phyloP scores from a whole-genome alignment of 2,888 invertebrate species.

The Clostera curtula region DNA sequence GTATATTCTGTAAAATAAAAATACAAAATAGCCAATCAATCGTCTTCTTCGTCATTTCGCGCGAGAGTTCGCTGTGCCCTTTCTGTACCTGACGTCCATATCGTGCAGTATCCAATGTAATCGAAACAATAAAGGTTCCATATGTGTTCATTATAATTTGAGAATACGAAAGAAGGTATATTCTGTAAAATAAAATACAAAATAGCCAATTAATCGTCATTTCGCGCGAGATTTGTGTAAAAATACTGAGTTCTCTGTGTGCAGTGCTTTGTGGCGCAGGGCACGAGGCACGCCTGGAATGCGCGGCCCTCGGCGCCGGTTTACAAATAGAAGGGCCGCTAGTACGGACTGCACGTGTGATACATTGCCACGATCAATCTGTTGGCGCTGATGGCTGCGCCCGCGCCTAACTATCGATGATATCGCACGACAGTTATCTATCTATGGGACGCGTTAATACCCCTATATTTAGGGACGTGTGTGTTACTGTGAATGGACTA shows the following conservation, averaged over 20 bases:
- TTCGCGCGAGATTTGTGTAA: conserved; percentile 23
- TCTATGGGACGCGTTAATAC: conserved; percentile 19
- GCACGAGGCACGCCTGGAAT: conserved; percentile 66
- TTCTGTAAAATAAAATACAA: no score
- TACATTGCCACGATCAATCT: conserved; percentile 66
- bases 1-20: no score
- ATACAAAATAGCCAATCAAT: no score
- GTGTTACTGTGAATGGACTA: conserved; percentile 20
- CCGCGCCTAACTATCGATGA: conserved; percentile 34
- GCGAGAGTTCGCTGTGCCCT: no score
- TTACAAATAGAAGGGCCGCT: conserved; percentile 73
- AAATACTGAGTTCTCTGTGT: conserved; percentile 25
- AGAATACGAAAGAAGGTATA: no score
- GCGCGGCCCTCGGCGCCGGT: conserved; percentile 70
- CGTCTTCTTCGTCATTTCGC: no score
- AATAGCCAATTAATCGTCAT: no score
- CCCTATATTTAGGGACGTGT: conserved; percentile 11
- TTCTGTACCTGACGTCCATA: no score
- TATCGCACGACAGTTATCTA: conserved; percentile 34
- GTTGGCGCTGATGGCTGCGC: conserved; percentile 57
- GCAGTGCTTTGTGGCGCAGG: conserved; percentile 38
- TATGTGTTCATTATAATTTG: no score
- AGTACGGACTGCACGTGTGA: conserved; percentile 66
- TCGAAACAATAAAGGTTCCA: no score
- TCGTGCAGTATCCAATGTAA: no score